Conservation (phyloP, 2,113 vertebrate genomes). For the Perca fluviatilis region DNA sequence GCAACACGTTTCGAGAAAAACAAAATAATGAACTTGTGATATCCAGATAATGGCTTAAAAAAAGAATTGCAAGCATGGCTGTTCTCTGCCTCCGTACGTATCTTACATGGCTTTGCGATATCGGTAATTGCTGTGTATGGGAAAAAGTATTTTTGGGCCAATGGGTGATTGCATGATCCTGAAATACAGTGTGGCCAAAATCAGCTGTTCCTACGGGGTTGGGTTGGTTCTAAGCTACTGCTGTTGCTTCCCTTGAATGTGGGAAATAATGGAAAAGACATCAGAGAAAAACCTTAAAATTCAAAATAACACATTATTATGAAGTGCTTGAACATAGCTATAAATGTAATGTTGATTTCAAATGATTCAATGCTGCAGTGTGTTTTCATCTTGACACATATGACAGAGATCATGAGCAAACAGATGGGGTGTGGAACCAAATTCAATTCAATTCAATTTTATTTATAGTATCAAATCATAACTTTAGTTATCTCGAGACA, state of each 20-base stretch:
- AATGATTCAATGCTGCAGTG: neutral
- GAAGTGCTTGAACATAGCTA: neutral
- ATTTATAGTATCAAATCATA: no score
- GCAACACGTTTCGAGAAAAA: no score
- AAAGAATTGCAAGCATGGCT: no score
- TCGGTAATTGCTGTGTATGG: neutral
- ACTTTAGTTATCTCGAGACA: no score
- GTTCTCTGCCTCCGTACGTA: no score
- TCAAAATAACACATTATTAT: neutral
- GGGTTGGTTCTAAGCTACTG: neutral
- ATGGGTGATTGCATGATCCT: neutral
- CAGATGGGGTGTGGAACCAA: slow-evolving; percentile 5
- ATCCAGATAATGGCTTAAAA: no score
- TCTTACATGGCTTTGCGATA: no score
- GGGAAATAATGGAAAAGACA: neutral
- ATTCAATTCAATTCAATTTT: no score
- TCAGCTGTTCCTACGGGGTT: neutral
- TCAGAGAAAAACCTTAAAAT: neutral
- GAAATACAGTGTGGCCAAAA: neutral
- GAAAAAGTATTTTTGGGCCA: neutral
- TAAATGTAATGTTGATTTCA: neutral
- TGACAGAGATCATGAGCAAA: neutral
- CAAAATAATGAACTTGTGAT: no score
- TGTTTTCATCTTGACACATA: slow-evolving; percentile 2
- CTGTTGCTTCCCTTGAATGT: neutral